Base-by-base conservation (phyloP, 1,140 invertebrate genomes). In the Prorops nasuta region DNA sequence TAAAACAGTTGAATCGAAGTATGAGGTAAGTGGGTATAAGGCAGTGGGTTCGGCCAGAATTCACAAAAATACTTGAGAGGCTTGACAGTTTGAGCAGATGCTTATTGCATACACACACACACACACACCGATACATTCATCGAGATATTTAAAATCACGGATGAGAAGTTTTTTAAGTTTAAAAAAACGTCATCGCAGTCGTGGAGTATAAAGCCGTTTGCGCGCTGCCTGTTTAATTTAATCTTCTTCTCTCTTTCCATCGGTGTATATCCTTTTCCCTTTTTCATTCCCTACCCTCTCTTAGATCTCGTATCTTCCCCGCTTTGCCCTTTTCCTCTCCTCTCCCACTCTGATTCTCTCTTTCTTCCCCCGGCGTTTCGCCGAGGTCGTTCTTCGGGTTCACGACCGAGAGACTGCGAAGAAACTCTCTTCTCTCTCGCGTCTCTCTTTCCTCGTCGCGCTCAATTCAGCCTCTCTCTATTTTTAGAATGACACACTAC, bases 401-500 rank as follows among this genome's bases (percentile, higher is more conserved):
- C 68, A 74, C 64, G 67, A 73, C 66, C 65, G 66, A 66, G n/a
- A n/a, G 57, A 56, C 49, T 35, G 9, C 34, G 17, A 20, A 15
- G 10, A 21, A 20, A 6, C 21, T 12, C 17, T 34, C 39, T 32
- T 17, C 37, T 16, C 45, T 36, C 46, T 35, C 50, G 16, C 7
- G n/a, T 18, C 17, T 24, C 20, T 28, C 50, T 15, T 36, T 41
- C 45, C 32, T 22, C 22, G 35, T 51, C 49, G 51, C 38, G 39
- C 57, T 60, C 58, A 32, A 60, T 71, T 64, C 56, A 60, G 61
- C 52, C 51, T 63, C 63, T 74, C 50, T 55, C 62, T 75, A 76
- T 76, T 76, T 76, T 73, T 76, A 76, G 73, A 69, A 68, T 74
- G 69, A 76, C 71, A 73, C 71, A 74, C 67, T 76, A 67, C 61